phyloP scores from a whole-genome alignment of 2,113 vertebrate species.

The Erythrolamprus reginae region DNA sequence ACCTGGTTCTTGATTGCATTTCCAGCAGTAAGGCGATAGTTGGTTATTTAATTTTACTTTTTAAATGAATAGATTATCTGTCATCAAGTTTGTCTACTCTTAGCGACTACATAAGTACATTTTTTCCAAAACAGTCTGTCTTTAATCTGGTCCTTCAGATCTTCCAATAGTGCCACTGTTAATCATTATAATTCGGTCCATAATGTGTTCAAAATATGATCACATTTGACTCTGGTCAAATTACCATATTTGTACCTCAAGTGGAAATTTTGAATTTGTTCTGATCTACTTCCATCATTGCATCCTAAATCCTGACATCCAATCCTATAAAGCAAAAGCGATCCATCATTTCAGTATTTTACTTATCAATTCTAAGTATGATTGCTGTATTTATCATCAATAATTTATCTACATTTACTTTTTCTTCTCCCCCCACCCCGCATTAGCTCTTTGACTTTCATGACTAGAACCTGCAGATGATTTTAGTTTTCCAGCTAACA shows the following conservation, averaged over 20 bases:
- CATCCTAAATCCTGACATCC: not conserved
- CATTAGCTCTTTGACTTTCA: not conserved
- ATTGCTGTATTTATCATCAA: not conserved
- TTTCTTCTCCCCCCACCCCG: not conserved
- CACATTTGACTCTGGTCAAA: not conserved
- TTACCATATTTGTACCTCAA: not conserved
- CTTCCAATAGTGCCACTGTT: not conserved
- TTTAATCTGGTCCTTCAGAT: not conserved
- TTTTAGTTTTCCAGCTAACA: not conserved
- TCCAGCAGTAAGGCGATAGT: no score
- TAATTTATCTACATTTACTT: not conserved
- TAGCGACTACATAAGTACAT: not conserved
- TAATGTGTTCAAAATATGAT: not conserved
- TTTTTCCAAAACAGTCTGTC: not conserved
- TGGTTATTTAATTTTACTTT: no score
- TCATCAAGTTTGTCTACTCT: not conserved
- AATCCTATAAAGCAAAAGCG: not conserved
- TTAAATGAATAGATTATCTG: not conserved
- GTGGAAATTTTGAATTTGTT: not conserved
- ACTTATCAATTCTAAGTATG: not conserved
- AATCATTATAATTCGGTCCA: not conserved
- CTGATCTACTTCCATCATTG: not conserved
- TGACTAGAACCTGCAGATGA: not conserved
- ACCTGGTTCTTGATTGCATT: no score
- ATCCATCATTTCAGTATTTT: not conserved